Percentiles rank a stretch among this genome's conserved stretches.
Evolutionary conservation across 1,140 invertebrate species (phyloP).

Genomic region (Drosophila orena): DNA sequence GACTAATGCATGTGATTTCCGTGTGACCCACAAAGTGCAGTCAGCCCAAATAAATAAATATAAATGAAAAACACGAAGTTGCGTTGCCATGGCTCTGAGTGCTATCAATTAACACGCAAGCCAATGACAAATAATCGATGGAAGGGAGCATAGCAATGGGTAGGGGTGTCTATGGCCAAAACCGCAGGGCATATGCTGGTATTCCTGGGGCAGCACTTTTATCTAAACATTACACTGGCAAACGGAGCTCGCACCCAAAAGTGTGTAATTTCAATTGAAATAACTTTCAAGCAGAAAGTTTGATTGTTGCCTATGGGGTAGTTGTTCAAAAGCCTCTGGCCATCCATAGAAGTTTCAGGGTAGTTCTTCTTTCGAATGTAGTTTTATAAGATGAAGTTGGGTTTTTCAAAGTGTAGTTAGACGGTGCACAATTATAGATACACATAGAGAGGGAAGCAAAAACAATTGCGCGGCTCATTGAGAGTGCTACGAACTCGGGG

Average conservation of each 20-base stretch:
- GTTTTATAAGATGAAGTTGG: not conserved
- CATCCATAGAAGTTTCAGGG: not conserved
- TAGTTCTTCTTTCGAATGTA: not conserved
- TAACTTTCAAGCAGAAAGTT: not conserved
- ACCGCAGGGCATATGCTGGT: slow-evolving; percentile 49
- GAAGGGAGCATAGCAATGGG: slow-evolving; percentile 26
- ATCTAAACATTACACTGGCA: slow-evolving; percentile 30
- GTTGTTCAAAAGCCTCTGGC: not conserved
- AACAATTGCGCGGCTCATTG: slow-evolving; percentile 76
- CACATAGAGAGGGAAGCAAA: slow-evolving; percentile 32
- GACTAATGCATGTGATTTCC: slow-evolving; percentile 81
- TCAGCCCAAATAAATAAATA: slow-evolving; percentile 25
- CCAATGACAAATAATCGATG: slow-evolving; percentile 77
- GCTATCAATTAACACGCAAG: slow-evolving; percentile 78
- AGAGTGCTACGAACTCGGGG: slow-evolving; percentile 75
- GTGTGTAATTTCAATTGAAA: too few species aligned
- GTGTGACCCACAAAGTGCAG: slow-evolving; percentile 70
- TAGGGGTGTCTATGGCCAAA: slow-evolving; percentile 21
- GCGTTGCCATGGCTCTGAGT: slow-evolving; percentile 63
- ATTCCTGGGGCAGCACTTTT: slow-evolving; percentile 16
- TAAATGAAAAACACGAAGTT: slow-evolving; percentile 31
- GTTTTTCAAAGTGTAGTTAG: slow-evolving; percentile 31
- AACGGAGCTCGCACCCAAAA: not conserved
- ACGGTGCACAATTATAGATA: slow-evolving; percentile 49
- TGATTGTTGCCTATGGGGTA: not conserved